These are phyloP conservation scores for Leptocoma aspasia DNA, from an alignment of 2,113 vertebrate species.

Conservation along the genomic window DNA sequence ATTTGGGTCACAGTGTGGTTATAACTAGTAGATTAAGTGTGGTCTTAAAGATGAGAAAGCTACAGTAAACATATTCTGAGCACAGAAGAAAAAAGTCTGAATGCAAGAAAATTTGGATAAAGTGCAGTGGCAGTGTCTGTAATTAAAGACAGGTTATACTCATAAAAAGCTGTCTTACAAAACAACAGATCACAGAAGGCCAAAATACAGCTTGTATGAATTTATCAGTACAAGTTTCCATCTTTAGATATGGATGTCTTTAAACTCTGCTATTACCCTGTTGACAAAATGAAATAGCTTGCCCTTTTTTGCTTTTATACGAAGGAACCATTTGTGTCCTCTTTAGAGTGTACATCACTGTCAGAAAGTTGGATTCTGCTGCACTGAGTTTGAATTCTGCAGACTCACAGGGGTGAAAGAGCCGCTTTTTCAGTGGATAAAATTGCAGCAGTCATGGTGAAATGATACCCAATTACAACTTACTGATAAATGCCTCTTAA, in stretches of 20 bases:
- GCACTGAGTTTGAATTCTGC: not conserved
- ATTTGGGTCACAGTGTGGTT: not conserved
- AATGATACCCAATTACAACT: not conserved
- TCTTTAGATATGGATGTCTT: not conserved
- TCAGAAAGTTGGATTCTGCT: not conserved
- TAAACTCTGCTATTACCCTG: not conserved
- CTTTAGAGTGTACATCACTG: not conserved
- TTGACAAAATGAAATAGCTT: not conserved
- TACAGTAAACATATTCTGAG: not conserved
- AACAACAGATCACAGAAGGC: not conserved
- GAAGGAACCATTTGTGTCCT: not conserved
- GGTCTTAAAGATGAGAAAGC: not conserved
- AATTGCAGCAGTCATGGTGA: not conserved
- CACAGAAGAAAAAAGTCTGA: not conserved
- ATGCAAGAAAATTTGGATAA: not conserved
- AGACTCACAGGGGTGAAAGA: not conserved
- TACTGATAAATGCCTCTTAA: not conserved
- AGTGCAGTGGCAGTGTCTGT: not conserved
- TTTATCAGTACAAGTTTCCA: not conserved
- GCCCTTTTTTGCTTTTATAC: not conserved
- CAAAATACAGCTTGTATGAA: not conserved
- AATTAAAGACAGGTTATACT: not conserved
- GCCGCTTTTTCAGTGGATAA: not conserved
- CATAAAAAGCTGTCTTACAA: not conserved
- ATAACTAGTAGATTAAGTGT: not conserved